Conservation (phyloP, 2,797 vertebrate species). For the Dermochelys coriacea region DNA sequence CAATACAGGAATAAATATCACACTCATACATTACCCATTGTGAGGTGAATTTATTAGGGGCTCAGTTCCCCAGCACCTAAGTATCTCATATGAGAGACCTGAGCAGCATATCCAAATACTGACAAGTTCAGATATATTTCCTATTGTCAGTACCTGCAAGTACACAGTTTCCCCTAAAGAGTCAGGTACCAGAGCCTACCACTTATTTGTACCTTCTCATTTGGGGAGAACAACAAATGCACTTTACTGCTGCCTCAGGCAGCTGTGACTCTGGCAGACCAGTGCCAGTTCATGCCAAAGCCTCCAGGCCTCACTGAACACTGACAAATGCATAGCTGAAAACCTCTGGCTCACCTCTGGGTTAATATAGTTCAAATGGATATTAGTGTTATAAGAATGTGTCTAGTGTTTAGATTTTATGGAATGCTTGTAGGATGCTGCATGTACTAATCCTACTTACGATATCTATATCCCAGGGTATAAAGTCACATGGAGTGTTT, state of each 20-base stretch:
- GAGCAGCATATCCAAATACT: neutral
- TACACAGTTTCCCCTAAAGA: neutral
- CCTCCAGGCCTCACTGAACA: neutral
- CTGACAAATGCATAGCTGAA: neutral
- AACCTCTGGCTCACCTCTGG: neutral
- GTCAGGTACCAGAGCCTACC: neutral
- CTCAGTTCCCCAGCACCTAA: neutral
- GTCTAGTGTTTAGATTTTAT: neutral
- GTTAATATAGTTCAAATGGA: neutral
- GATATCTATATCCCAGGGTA: neutral
- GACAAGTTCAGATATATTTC: neutral
- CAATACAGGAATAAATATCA: neutral
- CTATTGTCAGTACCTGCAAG: neutral
- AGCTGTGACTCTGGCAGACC: neutral
- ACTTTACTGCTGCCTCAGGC: neutral
- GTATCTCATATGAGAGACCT: neutral
- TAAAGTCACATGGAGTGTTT: neutral
- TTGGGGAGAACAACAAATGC: neutral
- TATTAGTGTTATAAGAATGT: neutral
- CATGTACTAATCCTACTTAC: neutral
- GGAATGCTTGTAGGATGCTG: neutral
- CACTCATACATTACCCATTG: neutral
- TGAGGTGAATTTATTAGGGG: slow-evolving; percentile 9
- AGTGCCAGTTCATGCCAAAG: neutral
- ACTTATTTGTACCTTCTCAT: neutral